These are phyloP conservation scores for Hylia prasina DNA, from an alignment of 2,113 vertebrate genomes.

Conservation along the genomic window DNA sequence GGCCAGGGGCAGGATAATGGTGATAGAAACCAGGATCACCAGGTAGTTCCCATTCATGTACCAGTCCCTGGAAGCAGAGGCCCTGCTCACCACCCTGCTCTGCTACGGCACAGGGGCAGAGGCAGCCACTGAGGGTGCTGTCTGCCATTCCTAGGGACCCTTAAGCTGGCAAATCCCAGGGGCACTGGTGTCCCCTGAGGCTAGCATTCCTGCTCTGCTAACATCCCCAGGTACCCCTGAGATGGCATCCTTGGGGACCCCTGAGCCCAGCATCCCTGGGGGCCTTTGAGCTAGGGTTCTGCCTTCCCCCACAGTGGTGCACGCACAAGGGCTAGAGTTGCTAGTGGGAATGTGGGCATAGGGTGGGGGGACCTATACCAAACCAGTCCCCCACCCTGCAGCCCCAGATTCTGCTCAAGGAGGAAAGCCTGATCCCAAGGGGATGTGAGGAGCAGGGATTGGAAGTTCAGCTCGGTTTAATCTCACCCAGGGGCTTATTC, in stretches of 20 bases:
- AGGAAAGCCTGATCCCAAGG: constrained; percentile 30
- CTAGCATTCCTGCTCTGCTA: background rate
- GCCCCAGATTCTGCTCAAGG: background rate
- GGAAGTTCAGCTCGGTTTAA: constrained; percentile 65
- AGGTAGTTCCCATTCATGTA: constrained; percentile 97
- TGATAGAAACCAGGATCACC: constrained; percentile 87
- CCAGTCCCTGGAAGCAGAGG: constrained; percentile 82
- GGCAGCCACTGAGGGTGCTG: background rate
- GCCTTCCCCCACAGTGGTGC: background rate
- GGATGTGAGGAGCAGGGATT: constrained; percentile 49
- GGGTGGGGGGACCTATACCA: background rate
- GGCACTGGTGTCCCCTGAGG: background rate
- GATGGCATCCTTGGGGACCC: background rate
- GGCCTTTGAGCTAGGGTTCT: background rate
- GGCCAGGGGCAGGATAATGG: constrained; percentile 88
- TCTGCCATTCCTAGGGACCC: background rate
- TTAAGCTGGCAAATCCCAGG: background rate
- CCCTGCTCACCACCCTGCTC: background rate
- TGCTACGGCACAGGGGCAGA: background rate
- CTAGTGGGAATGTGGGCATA: background rate
- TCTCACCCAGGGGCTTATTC: constrained; percentile 58
- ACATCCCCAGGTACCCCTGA: background rate
- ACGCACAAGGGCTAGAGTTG: background rate
- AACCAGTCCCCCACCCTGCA: fast-evolving
- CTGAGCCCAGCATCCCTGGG: background rate